Base-by-base conservation (phyloP, 2,888 invertebrate species). In the Drosophila lacicola region DNA sequence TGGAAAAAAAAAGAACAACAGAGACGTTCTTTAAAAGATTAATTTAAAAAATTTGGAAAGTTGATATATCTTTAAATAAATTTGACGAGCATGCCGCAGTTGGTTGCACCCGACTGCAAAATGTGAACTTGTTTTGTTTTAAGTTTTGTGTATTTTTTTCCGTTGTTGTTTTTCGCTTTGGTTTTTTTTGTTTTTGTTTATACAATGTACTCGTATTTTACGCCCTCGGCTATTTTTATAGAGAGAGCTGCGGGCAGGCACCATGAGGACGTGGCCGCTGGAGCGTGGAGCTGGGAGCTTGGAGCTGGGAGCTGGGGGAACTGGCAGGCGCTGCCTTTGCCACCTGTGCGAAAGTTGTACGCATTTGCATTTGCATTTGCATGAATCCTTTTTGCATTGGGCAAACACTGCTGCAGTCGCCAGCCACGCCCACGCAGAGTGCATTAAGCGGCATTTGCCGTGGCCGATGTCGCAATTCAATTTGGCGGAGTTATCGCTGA, bases 391-490 rank as follows among this genome's bases (percentile, higher is more conserved):
- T 49, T 58, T 45, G 63, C 19, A 41, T 36, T 70, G 34, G 64
- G 69, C 78, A 75, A 73, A 75, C 33, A 76, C 34, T 50, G 50
- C 29, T 14, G 6, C 36, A 19, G 29, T 6, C 33, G 29, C 2
- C 1, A 1, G 3, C 45, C 61, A 53, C 71, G 62, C 72, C 77
- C 46, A 54, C 55, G 9, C 1, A 33, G 17, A 4, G 57, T 14
- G 56, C 77, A 75, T 69, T 76, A 76, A 78, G 64, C 65, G 47
- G 36, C 63, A 60, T 42, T 76, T 76, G 78, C 36, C 50, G 55
- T 77, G 62, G 68, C 55, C 29, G 68, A 63, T 44, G 2, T 19
- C 19, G 29, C 25, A 79, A 64, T 74, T 79, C 76, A 78, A 76
- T 79, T 73, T 88, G 42, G 71, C 78, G 8, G 29, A 74, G 41